phyloP scores from a whole-genome alignment of 2,888 invertebrate species.

The Papilio demoleus region DNA sequence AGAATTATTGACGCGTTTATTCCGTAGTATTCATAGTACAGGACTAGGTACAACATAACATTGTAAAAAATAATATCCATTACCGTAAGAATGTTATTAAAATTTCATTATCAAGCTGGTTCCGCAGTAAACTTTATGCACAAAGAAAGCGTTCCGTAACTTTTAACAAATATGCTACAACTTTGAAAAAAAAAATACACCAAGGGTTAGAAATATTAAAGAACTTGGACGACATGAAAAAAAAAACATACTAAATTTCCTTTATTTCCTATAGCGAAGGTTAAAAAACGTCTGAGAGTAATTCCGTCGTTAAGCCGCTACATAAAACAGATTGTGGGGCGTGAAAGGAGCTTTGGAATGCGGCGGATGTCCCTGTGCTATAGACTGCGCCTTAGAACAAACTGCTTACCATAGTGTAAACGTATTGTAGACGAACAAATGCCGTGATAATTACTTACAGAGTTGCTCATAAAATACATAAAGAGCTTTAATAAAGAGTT shows the following conservation, averaged over 20 bases:
- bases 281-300: neutral
- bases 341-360: slow-evolving; percentile 73
- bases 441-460: slow-evolving; percentile 20
- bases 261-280: too few relatives aligned
- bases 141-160: neutral
- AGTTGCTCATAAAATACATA: too few relatives aligned
- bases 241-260: too few relatives aligned
- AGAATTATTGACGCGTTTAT: neutral
- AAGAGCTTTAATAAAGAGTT: too few relatives aligned
- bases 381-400: slow-evolving; percentile 35
- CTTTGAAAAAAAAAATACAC: neutral
- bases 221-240: too few relatives aligned
- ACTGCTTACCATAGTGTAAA: slow-evolving; percentile 31
- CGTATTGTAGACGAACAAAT: slow-evolving; percentile 34
- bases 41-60: neutral
- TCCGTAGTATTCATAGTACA: neutral
- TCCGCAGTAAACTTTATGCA: neutral
- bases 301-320: slow-evolving; percentile 43
- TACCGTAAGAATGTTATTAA: neutral
- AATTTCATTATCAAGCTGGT: slow-evolving; percentile 2
- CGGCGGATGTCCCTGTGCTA: slow-evolving; percentile 58
- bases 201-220: neutral
- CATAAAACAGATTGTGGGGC: slow-evolving; percentile 43
- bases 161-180: neutral
- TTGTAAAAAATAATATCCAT: neutral